These are phyloP conservation scores for Periplaneta americana DNA, from an alignment of 1,140 invertebrate species.

Conservation along the genomic window DNA sequence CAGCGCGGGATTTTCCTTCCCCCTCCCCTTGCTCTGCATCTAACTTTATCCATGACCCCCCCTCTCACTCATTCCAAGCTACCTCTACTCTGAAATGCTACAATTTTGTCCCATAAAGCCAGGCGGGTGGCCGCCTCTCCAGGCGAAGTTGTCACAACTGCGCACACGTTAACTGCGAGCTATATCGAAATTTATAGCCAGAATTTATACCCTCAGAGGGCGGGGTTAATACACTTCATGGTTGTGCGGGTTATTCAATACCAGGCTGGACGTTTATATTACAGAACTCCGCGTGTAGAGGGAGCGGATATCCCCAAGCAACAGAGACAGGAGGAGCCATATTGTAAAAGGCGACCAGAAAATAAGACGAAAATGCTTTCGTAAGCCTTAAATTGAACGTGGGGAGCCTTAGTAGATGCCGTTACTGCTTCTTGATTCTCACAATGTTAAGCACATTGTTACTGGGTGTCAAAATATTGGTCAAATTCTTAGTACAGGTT, in stretches of 20 bases:
- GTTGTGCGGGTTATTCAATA: background rate
- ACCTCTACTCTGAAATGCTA: background rate
- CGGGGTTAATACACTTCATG: conserved; percentile 5
- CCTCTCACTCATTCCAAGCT: background rate
- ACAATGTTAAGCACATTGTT: no score
- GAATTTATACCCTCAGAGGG: conserved; percentile 1
- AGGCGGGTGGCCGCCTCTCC: background rate
- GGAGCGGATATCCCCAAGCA: background rate
- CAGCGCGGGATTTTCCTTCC: background rate
- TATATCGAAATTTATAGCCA: conserved; percentile 6
- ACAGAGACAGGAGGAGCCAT: background rate
- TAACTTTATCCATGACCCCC: background rate
- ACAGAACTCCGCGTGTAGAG: background rate
- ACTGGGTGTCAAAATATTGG: no score
- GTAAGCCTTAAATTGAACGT: no score
- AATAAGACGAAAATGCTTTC: no score
- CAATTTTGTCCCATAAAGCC: background rate
- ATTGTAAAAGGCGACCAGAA: no score
- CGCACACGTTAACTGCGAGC: background rate
- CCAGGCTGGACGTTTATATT: background rate
- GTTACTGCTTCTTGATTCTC: no score
- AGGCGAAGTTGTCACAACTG: background rate
- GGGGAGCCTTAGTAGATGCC: no score
- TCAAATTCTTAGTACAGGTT: no score
- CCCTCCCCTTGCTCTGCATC: background rate